A percentile compares a stretch with the other conserved stretches of the same genome.
Conservation (phyloP, 1,140 invertebrate species). For the Radopholus similis region DNA sequence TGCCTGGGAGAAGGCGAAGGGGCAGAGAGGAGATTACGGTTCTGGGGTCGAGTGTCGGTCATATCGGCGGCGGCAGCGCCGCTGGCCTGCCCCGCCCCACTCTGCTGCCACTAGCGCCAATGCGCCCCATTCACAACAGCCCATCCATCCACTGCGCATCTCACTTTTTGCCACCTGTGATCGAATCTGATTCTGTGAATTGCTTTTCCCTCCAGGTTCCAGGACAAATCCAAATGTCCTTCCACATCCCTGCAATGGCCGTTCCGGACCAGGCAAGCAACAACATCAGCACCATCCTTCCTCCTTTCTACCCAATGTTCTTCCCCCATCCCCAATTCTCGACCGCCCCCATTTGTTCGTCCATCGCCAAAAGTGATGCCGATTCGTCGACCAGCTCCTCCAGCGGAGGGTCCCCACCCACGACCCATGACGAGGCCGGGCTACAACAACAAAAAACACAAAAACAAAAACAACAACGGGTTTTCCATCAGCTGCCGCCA, state of each 20-base stretch:
- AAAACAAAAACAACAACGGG: neutral
- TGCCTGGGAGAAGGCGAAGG: neutral
- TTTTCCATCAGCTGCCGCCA: slow-evolving; percentile 1
- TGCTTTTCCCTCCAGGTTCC: neutral
- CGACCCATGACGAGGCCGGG: neutral
- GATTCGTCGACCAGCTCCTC: neutral
- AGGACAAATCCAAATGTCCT: too few species aligned
- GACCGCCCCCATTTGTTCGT: neutral
- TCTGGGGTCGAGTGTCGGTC: too few species aligned
- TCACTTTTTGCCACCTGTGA: neutral
- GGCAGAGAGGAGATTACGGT: neutral
- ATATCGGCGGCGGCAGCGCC: neutral
- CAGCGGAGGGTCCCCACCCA: neutral
- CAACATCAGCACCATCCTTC: too few species aligned
- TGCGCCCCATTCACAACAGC: neutral
- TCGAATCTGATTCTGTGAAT: neutral
- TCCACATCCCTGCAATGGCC: too few species aligned
- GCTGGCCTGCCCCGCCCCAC: neutral
- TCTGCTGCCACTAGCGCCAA: neutral
- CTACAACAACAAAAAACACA: neutral
- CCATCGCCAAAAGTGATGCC: neutral
- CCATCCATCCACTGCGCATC: neutral
- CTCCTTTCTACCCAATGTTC: neutral
- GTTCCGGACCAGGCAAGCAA: too few species aligned
- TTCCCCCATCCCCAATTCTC: neutral